Conservation (phyloP, 2,113 vertebrate species). For the Glaucomys volans region DNA sequence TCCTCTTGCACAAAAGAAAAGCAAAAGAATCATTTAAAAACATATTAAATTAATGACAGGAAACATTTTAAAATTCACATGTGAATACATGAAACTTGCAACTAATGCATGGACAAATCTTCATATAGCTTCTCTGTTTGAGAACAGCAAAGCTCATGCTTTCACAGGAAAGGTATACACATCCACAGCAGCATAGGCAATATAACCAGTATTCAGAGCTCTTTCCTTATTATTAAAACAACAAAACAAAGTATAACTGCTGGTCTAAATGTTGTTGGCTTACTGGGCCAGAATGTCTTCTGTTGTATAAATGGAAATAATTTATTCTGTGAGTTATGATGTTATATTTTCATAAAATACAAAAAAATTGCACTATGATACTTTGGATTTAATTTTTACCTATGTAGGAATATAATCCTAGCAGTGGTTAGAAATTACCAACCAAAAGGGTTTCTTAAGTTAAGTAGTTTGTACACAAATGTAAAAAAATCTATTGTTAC, state of each 20-base stretch:
- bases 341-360: background rate
- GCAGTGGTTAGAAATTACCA: background rate
- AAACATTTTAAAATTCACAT: background rate
- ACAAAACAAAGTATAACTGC: background rate
- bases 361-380: background rate
- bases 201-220: background rate
- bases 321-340: background rate
- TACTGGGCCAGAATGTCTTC: background rate
- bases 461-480: background rate
- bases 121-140: background rate
- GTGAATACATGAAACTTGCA: background rate
- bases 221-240: background rate
- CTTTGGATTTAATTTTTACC: background rate
- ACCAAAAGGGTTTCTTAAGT: background rate
- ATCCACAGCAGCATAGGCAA: background rate
- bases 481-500: background rate
- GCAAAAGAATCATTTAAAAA: constrained; percentile 10
- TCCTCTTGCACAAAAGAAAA: background rate
- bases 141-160: background rate
- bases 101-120: background rate
- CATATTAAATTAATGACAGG: background rate
- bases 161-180: background rate
- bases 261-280: background rate
- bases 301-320: background rate
- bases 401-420: background rate